These are phyloP conservation scores for Trinectes maculatus DNA, from an alignment of 2,113 vertebrate species.

Conservation along the genomic window DNA sequence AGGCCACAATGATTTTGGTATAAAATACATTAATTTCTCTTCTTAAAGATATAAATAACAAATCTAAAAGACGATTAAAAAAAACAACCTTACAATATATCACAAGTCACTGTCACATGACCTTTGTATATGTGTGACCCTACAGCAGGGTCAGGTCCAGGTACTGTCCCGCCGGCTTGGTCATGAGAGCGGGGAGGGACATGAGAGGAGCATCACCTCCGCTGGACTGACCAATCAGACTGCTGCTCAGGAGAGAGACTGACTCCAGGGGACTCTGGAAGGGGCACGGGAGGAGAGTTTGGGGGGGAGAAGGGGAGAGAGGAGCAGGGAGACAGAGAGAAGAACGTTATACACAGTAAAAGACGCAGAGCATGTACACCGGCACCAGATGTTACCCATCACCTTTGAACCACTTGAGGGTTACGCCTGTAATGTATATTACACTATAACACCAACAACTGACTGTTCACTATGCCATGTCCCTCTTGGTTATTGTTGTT, in stretches of 20 bases:
- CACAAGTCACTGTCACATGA: constrained; percentile 38
- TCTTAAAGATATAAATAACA: constrained; percentile 81
- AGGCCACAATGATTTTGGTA: constrained; percentile 76
- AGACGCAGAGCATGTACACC: constrained; percentile 29
- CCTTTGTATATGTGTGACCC: constrained; percentile 48
- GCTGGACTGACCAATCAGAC: constrained; percentile 71
- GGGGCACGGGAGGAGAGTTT: neutral
- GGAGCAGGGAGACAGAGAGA: constrained; percentile 11
- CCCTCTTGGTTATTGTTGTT: neutral
- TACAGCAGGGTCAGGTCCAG: constrained; percentile 75
- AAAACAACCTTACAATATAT: constrained; percentile 8
- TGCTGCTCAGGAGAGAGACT: constrained; percentile 76
- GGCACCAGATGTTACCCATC: constrained; percentile 61
- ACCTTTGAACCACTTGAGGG: constrained; percentile 46
- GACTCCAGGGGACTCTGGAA: constrained; percentile 74
- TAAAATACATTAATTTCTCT: constrained; percentile 80
- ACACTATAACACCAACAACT: constrained; percentile 38
- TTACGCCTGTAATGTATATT: constrained; percentile 12
- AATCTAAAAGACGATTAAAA: constrained; percentile 63
- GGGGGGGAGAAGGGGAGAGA: constrained; percentile 13
- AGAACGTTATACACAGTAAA: neutral
- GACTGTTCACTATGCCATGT: constrained; percentile 7
- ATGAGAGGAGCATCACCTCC: constrained; percentile 65
- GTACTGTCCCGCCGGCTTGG: constrained; percentile 70
- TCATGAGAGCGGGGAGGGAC: constrained; percentile 61